These are phyloP conservation scores for Coregonus sp. DNA, from an alignment of 2,797 vertebrate species.

Conservation along the genomic window DNA sequence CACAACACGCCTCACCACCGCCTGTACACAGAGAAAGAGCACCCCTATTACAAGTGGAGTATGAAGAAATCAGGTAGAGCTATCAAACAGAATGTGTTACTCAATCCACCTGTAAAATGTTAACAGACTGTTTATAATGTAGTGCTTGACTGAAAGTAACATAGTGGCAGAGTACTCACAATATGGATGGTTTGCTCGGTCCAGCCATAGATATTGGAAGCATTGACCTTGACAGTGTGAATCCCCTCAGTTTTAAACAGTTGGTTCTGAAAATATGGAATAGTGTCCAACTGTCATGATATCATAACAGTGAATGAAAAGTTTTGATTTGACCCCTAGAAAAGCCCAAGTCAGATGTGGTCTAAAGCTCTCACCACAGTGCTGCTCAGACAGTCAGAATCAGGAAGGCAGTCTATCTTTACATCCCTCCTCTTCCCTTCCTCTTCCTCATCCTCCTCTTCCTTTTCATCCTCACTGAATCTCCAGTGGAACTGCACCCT, in stretches of 20 bases:
- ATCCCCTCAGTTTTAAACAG: constrained; percentile 52
- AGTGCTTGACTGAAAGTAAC: not conserved
- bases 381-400: constrained; percentile 33
- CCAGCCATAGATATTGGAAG: constrained; percentile 50
- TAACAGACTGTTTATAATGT: not conserved
- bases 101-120: not conserved
- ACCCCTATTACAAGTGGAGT: not conserved
- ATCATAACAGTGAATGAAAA: not conserved
- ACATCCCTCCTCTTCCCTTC: not conserved
- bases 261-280: constrained; percentile 40
- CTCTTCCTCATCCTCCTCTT: constrained; percentile 10
- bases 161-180: constrained; percentile 40
- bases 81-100: not conserved
- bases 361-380: constrained; percentile 42
- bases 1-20: constrained; percentile 20
- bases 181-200: constrained; percentile 46
- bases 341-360: constrained; percentile 1
- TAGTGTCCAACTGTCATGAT: not conserved
- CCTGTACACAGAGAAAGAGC: constrained; percentile 31
- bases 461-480: constrained; percentile 26
- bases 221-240: constrained; percentile 54
- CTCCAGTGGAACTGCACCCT: constrained; percentile 43
- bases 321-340: not conserved
- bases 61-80: not conserved
- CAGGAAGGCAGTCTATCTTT: constrained; percentile 13